A percentile compares a stretch with the other conserved stretches of the same genome.
phyloP scores from a whole-genome alignment of 2,888 invertebrate species.

The Xylota sylvarum region DNA sequence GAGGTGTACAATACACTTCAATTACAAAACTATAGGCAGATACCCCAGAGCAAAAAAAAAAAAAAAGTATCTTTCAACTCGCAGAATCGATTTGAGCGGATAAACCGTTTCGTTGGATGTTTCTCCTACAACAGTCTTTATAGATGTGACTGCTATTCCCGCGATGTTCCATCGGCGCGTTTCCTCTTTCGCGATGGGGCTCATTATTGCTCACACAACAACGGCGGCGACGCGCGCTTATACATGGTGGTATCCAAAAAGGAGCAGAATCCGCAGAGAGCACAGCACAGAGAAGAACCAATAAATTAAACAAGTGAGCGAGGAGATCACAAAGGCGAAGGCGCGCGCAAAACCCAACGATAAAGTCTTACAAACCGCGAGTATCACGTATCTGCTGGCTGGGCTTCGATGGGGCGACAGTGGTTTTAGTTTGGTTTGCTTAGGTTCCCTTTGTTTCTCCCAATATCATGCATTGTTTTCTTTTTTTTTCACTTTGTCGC shows the following conservation, averaged over 20 bases:
- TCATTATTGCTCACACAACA: conserved; percentile 26
- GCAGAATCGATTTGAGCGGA: conserved; percentile 66
- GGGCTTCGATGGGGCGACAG: conserved; percentile 41
- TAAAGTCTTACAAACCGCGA: conserved; percentile 42
- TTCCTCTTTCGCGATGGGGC: conserved; percentile 31
- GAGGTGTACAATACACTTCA: conserved; percentile 28
- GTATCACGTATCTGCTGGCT: conserved; percentile 31
- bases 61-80: conserved; percentile 34
- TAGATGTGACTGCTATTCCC: conserved; percentile 59
- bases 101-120: conserved; percentile 66
- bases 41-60: background rate
- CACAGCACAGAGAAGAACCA: conserved; percentile 37
- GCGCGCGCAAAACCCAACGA: conserved; percentile 63
- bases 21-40: background rate
- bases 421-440: conserved; percentile 25
- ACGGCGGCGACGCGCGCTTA: conserved; percentile 48
- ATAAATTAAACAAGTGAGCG: conserved; percentile 22
- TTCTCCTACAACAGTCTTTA: conserved; percentile 70
- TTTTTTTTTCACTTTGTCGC: background rate
- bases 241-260: conserved; percentile 40
- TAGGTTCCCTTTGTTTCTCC: conserved; percentile 32
- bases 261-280: conserved; percentile 66
- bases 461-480: background rate
- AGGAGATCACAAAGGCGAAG: conserved; percentile 67
- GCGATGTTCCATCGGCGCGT: conserved; percentile 49